phyloP scores from a whole-genome alignment of 1,140 invertebrate species.

The Eciton burchellii region DNA sequence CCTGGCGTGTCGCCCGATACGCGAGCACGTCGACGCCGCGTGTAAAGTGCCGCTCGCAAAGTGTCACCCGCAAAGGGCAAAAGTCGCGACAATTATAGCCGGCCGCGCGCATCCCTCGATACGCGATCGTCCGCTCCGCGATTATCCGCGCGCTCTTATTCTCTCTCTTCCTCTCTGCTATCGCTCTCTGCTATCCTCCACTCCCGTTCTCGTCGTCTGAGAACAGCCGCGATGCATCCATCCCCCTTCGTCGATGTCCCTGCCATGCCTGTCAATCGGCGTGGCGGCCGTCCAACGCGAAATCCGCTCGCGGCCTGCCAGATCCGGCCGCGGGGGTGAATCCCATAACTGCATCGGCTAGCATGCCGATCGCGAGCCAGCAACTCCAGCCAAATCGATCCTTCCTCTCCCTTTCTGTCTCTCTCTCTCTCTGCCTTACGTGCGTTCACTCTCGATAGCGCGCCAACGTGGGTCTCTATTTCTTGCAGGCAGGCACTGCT shows the following conservation, averaged over 20 bases:
- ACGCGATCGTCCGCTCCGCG: background rate
- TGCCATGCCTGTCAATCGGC: constrained; percentile 8
- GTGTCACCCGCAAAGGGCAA: background rate
- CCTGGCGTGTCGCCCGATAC: constrained; percentile 26
- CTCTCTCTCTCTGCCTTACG: too few relatives aligned
- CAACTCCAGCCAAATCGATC: constrained; percentile 49
- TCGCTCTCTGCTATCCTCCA: too few relatives aligned
- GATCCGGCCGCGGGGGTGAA: constrained; percentile 55
- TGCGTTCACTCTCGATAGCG: background rate
- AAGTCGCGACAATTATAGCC: constrained; percentile 11
- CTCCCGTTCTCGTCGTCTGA: background rate
- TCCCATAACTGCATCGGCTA: constrained; percentile 49
- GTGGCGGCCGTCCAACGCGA: constrained; percentile 36
- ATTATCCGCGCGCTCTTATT: too few relatives aligned
- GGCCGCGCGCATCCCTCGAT: background rate
- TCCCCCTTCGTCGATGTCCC: constrained; percentile 4
- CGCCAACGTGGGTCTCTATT: constrained; percentile 20
- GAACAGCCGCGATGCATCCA: background rate
- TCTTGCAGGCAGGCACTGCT: background rate
- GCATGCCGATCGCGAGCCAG: constrained; percentile 54
- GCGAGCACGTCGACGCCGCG: too few relatives aligned
- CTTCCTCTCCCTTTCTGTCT: background rate
- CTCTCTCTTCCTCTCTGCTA: too few relatives aligned
- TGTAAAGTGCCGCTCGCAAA: background rate
- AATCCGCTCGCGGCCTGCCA: constrained; percentile 56